These are phyloP conservation scores for Chelonus insularis DNA, from an alignment of 1,140 invertebrate species.

Conservation along the genomic window DNA sequence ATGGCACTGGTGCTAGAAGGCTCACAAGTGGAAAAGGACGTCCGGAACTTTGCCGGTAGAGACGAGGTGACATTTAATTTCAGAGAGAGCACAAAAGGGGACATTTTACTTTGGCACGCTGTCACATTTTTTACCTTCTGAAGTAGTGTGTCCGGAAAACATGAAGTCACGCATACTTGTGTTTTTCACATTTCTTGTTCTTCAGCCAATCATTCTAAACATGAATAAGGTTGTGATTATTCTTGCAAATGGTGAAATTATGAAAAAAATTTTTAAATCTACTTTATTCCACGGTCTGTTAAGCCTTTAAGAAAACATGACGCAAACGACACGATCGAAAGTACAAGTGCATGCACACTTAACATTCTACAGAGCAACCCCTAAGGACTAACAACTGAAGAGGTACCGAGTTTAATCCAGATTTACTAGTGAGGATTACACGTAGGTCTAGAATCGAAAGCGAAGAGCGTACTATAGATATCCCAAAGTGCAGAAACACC, in stretches of 20 bases:
- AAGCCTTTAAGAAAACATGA: too few relatives aligned
- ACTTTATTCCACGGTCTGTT: too few relatives aligned
- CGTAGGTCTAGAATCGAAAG: conserved; percentile 32
- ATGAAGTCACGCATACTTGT: not conserved
- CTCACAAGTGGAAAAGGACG: conserved; percentile 23
- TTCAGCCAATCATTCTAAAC: not conserved
- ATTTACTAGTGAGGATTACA: conserved; percentile 47
- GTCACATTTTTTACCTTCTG: conserved; percentile 37
- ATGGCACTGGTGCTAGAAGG: conserved; percentile 7
- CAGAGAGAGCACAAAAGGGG: conserved; percentile 43
- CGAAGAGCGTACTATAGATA: conserved; percentile 22
- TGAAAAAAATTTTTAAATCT: too few relatives aligned
- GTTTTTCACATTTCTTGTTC: not conserved
- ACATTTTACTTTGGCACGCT: conserved; percentile 50
- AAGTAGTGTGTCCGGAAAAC: not conserved
- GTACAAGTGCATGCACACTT: conserved; percentile 11
- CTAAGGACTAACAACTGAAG: conserved; percentile 27
- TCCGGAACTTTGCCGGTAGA: conserved; percentile 23
- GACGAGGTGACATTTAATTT: conserved; percentile 45
- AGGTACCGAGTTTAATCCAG: conserved; percentile 44
- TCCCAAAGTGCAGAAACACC: too few relatives aligned
- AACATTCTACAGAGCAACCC: conserved; percentile 12
- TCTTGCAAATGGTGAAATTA: too few relatives aligned
- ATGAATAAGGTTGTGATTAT: too few relatives aligned
- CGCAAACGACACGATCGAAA: not conserved